Conservation (phyloP, 2,113 vertebrate genomes). For the Rhynchomys soricoides region DNA sequence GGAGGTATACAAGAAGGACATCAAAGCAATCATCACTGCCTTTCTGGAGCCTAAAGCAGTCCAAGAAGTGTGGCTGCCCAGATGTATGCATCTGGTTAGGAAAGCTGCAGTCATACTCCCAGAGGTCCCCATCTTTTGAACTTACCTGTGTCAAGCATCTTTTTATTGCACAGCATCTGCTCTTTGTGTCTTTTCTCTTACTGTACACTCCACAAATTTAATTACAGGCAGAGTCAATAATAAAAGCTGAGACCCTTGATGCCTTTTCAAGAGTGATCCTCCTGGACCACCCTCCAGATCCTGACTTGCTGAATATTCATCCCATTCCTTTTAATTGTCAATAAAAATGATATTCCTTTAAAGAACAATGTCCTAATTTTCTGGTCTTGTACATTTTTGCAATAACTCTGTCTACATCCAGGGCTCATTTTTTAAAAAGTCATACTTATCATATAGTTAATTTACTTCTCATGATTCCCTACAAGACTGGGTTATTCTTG, state of each 20-base stretch:
- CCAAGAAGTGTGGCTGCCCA: accelerated
- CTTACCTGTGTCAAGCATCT: neutral
- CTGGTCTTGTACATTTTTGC: neutral
- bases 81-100: neutral
- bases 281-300: neutral
- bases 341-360: neutral
- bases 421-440: neutral
- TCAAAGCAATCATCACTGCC: neutral
- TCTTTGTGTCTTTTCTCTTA: neutral
- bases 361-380: neutral
- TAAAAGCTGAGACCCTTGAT: neutral
- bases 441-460: neutral
- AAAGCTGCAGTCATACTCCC: neutral
- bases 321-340: neutral
- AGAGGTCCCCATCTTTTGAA: neutral
- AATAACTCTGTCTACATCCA: accelerated
- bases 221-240: neutral
- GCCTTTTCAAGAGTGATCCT: neutral
- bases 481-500: neutral
- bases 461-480: neutral
- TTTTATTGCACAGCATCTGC: neutral
- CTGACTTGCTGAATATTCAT: neutral
- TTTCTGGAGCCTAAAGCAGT: neutral
- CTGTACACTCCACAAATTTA: neutral
- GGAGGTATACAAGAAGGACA: neutral